Percentiles rank a stretch among this genome's conserved stretches.
These are phyloP conservation scores for Chrysolina haemoptera DNA, from an alignment of 2,888 invertebrate genomes.

Conservation along the genomic window DNA sequence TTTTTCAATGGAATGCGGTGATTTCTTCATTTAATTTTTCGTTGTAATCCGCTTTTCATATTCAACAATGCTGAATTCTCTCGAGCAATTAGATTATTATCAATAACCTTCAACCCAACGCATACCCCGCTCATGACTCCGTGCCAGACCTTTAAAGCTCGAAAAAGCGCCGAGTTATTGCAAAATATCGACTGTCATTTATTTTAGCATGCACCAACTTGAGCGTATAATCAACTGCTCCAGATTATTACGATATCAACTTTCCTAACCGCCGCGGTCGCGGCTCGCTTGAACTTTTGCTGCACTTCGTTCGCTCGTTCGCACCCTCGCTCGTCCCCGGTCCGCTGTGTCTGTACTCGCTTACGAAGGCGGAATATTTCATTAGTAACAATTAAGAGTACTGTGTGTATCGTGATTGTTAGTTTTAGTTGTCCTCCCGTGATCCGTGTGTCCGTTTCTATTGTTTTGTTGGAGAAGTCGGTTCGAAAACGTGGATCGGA, in stretches of 20 bases:
- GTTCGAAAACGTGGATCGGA: neutral
- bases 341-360: neutral
- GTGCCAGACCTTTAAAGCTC: constrained; percentile 6
- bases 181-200: constrained; percentile 54
- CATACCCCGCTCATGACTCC: neutral
- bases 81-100: neutral
- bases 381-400: constrained; percentile 42
- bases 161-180: constrained; percentile 33
- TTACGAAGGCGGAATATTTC: constrained; percentile 45
- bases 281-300: constrained; percentile 30
- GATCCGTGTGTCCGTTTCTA: constrained; percentile 13
- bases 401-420: constrained; percentile 38
- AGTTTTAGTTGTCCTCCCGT: constrained; percentile 15
- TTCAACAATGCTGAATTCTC: neutral
- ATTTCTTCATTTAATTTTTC: too few species aligned
- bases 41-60: too few species aligned
- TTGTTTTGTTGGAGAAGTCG: neutral
- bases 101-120: neutral
- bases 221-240: constrained; percentile 50
- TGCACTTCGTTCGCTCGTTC: constrained; percentile 4
- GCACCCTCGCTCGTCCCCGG: neutral
- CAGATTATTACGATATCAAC: constrained; percentile 44
- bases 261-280: constrained; percentile 35
- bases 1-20: too few species aligned
- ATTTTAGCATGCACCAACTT: constrained; percentile 46